Base-by-base conservation (phyloP, 2,888 invertebrate genomes). In the Drosophila algonquin region DNA sequence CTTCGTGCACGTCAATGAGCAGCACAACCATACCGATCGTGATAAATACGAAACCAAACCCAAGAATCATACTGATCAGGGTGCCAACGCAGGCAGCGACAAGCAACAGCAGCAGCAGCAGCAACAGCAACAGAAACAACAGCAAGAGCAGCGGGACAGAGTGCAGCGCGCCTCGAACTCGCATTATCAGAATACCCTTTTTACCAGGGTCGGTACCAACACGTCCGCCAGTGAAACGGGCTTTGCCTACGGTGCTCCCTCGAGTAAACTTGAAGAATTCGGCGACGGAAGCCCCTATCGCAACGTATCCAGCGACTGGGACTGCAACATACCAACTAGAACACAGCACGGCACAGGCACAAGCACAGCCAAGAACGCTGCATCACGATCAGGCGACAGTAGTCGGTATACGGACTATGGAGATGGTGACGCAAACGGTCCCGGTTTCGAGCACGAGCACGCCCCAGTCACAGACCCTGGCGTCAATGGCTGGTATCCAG, bases 401-500 rank as follows among this genome's bases (percentile, higher is more conserved):
- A 55, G 44, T 65, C 75, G 85, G 75, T 85, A 63, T 56, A 65
- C 73, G 76, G 76, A 54, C 55, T 45, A 52, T 45, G 53, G 51
- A 47, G 58, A 52, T 55, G 80, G 78, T 78, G 78, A 81, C 47
- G 45, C 62, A 79, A 76, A 81, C 87, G 89, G 89, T 87, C 67
- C 81, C 72, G 89, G 89, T 85, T 87, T 84, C 87, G 74, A 76
- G 64, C 47, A 63, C 65, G 83, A 76, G 64, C 46, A 63, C 65
- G 83, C 74, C 87, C 54, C 61, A 63, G 78, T 89, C 89, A 27
- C 75, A 70, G 80, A 90, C 89, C 27, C 75, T 90, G 79, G 80
- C 90, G 71, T 79, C 90, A 62, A 90, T 90, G 90, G 90, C 90
- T 81, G 91, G 90, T 75, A 85, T 90, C 83, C 90, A 90, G 84